Evolutionary conservation across 2,888 invertebrate species (phyloP).

Genomic region (Parapristionchus giblindavisi): DNA sequence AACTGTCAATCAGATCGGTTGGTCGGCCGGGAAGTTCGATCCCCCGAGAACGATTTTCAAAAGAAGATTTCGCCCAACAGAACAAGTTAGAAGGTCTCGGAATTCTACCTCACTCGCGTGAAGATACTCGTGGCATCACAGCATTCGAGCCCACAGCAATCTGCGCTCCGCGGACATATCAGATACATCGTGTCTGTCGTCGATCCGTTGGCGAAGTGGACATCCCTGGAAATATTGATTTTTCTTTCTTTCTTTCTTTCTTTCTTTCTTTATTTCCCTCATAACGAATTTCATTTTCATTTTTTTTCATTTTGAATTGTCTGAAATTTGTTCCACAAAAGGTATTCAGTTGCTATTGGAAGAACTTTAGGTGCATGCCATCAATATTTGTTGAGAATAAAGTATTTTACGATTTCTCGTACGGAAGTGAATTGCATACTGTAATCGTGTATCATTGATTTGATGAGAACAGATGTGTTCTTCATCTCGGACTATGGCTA

Average conservation of each 20-base stretch:
- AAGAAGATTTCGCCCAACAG: no score
- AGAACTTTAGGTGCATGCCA: not conserved
- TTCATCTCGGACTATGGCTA: constrained; percentile 17
- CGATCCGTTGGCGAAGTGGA: constrained; percentile 31
- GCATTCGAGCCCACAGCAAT: constrained; percentile 32
- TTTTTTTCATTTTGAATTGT: no score
- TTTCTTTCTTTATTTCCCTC: no score
- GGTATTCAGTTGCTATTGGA: not conserved
- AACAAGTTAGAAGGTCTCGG: not conserved
- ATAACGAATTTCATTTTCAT: no score
- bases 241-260: no score
- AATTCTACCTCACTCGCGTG: not conserved
- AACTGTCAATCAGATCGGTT: no score
- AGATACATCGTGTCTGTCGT: not conserved
- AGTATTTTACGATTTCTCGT: no score
- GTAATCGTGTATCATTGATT: constrained; percentile 16
- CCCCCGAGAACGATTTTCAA: no score
- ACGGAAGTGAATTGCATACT: not conserved
- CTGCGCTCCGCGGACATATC: constrained; percentile 14
- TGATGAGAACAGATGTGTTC: constrained; percentile 25
- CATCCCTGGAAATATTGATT: not conserved
- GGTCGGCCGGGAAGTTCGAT: no score
- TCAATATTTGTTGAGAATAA: not conserved
- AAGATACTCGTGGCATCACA: not conserved
- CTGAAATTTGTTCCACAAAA: not conserved